Conservation (phyloP, 2,888 invertebrate species). For the Adelognathus sp. region DNA sequence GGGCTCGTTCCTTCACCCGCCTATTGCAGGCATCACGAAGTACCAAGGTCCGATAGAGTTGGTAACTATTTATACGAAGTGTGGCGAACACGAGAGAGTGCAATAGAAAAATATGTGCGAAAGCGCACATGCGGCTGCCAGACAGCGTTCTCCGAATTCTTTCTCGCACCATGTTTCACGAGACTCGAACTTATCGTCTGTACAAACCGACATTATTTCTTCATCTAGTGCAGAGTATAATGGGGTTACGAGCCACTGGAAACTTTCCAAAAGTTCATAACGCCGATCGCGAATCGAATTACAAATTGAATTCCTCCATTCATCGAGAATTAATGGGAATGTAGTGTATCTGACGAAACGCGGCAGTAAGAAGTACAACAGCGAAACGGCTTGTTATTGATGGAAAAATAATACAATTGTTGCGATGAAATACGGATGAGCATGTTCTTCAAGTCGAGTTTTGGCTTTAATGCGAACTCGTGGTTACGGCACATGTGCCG, state of each 20-base stretch:
- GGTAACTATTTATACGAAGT: slow-evolving; percentile 41
- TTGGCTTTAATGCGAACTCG: too few species aligned
- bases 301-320: background rate
- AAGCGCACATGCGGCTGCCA: slow-evolving; percentile 24
- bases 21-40: slow-evolving; percentile 40
- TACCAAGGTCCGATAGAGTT: slow-evolving; percentile 37
- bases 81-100: background rate
- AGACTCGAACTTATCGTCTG: slow-evolving; percentile 2
- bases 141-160: slow-evolving; percentile 34
- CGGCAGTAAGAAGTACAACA: too few species aligned
- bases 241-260: background rate
- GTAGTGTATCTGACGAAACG: too few species aligned
- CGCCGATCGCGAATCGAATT: background rate
- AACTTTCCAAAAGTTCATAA: background rate
- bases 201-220: slow-evolving; percentile 2
- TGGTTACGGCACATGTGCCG: too few species aligned
- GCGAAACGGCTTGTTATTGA: background rate
- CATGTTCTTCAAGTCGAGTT: too few species aligned
- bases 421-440: too few species aligned
- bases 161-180: background rate
- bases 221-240: background rate
- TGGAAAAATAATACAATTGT: background rate
- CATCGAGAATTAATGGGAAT: background rate
- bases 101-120: slow-evolving; percentile 18
- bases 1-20: background rate